Evolutionary conservation across 37 sponge, comb jelly and placozoan genomes (phyloP).

Genomic region (Petrosia ficiformis): DNA sequence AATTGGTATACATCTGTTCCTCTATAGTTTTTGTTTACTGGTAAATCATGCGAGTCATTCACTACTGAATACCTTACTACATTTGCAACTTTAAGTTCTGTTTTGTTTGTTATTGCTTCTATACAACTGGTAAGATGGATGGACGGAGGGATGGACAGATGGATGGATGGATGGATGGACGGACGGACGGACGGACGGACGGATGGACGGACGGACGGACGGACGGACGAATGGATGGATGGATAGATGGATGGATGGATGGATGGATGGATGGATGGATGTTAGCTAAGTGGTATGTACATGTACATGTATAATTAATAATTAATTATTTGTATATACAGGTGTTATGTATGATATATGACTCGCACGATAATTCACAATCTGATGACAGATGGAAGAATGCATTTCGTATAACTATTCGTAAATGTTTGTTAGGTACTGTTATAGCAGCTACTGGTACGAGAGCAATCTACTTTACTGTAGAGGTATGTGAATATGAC

Average conservation of each 20-base stretch:
- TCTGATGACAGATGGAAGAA: conserved; percentile 25
- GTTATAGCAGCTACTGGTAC: conserved; percentile 67
- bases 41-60: background rate
- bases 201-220: too few relatives aligned
- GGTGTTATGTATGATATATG: conserved; percentile 48
- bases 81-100: conserved; percentile 55
- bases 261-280: too few relatives aligned
- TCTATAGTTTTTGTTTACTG: conserved; percentile 4
- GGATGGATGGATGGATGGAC: too few relatives aligned
- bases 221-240: too few relatives aligned
- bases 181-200: too few relatives aligned
- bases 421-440: conserved; percentile 50
- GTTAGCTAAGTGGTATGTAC: too few relatives aligned
- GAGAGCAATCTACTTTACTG: conserved; percentile 63
- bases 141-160: too few relatives aligned
- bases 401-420: conserved; percentile 59
- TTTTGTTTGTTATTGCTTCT: conserved; percentile 47
- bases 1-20: too few relatives aligned
- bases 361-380: conserved; percentile 4
- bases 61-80: conserved; percentile 14
- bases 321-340: background rate
- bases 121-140: conserved; percentile 71
- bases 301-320: background rate
- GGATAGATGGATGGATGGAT: too few relatives aligned
- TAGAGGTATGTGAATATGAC: conserved; percentile 17